Percentiles rank a stretch among this genome's conserved stretches.
These are phyloP conservation scores for Eubucco bourcierii DNA, from an alignment of 2,113 vertebrate species.

Conservation along the genomic window DNA sequence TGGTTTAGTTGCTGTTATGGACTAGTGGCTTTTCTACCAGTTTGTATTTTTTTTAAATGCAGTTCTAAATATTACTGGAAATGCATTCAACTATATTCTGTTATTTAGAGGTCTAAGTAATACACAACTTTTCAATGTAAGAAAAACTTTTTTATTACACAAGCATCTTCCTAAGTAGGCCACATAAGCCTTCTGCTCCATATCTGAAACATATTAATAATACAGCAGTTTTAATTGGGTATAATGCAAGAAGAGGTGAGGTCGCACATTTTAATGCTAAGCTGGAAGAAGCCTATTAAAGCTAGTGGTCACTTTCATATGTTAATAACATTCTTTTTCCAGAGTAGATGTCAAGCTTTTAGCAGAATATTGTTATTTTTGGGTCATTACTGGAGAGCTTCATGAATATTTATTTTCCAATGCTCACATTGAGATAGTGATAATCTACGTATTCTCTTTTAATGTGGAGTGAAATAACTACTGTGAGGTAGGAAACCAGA, in stretches of 20 bases:
- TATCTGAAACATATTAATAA: constrained; percentile 2
- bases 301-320: constrained; percentile 2
- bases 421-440: not conserved
- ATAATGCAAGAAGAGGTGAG: not conserved
- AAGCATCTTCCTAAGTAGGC: not conserved
- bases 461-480: not conserved
- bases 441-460: not conserved
- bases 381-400: not conserved
- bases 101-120: not conserved
- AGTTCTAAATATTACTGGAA: not conserved
- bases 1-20: not conserved
- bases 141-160: not conserved
- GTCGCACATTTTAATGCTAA: constrained; percentile 30
- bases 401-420: constrained; percentile 28
- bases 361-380: not conserved
- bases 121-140: not conserved
- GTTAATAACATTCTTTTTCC: constrained; percentile 6
- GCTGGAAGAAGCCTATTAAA: constrained; percentile 8
- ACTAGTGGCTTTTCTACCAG: not conserved
- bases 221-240: constrained; percentile 44
- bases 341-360: not conserved
- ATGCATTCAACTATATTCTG: not conserved
- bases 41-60: not conserved
- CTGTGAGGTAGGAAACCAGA: not conserved
- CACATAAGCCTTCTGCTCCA: not conserved